Evolutionary conservation across 2,888 invertebrate species (phyloP), one percentile per base, ranked within the genome.

Genomic region (Phengaris arion): DNA sequence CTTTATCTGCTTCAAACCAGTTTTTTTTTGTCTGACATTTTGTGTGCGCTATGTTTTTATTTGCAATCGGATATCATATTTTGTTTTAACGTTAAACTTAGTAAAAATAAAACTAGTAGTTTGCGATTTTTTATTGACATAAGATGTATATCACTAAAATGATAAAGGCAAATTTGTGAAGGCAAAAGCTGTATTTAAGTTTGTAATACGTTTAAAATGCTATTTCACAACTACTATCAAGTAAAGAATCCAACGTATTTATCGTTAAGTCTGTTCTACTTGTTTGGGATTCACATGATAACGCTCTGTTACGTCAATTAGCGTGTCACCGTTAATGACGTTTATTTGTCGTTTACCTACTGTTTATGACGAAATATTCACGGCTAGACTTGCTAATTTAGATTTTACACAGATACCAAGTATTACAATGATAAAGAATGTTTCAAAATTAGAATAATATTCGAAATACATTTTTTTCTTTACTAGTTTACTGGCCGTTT

Each of bases 41-140:
- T 59, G 64, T 64, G 35, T 64, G 64, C 64, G 35, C 64, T 45
- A 12, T 52, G 52, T 52, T 64, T 64, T 64, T 64, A 64, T 64
- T 64, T 64, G 64, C 64, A 35, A 64, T 45, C 45, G 35, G 64
- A 64, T 64, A 64, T 64, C 13, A 64, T 64, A 35, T 35, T 35
- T 64, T 64, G 12, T 64, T 64, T 64, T 64, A 52, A 52, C 52
- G 52, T 52, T 2, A 10, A 52, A 52, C 46, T 6, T 52, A 52
- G 52, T 52, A 52, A 9, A 52, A 12, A 9, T 12, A 12, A 52
- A 9, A 52, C 52, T 52, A 52, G 12, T 48, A 48, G 6, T 48
- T 48, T 48, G 48, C 48, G 1, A 1, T 48, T 48, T 48, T 48
- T 48, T 48, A 48, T 48, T 6, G 48, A 48, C 6, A 48, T 46